Base-by-base conservation (phyloP, 2,113 vertebrate species). In the Diphyllodes magnificus region DNA sequence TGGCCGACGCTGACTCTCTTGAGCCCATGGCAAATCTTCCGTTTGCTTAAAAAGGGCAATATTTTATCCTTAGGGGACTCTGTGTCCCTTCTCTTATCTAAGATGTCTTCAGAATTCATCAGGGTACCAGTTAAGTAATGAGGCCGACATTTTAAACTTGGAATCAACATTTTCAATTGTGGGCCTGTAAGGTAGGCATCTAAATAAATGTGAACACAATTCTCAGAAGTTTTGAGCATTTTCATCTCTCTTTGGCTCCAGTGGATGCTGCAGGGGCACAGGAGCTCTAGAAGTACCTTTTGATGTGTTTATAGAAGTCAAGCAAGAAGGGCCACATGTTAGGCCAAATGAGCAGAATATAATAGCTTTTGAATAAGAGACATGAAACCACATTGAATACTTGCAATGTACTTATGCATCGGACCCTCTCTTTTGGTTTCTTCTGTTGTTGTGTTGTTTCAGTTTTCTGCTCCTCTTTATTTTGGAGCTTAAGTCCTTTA, bases 401-500 rank as follows among this genome's bases (percentile, higher is more conserved):
- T 93, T 91, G 61, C 76, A 92, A 92, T 88, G 90, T 96, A 92
- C 82, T 95, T 95, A 86, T 96, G 88, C 92, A 96, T 96, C 96
- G 94, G 90, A 96, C 57, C 88, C 69, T 94, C 92, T 93, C 92
- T 75, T 95, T 95, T 95, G 81, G 75, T 97, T 96, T 95, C 92
- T 68, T 91, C 88, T 96, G 65, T 95, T 96, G 84, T 96, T 97
- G 51, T 96, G 59, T 96, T 96, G 88, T 96, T 93, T 94, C 86
- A 94, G 60, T 94, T 96, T 96, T 94, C 92, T 93, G 94, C 93
- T 97, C 95, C 82, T 86, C 85, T 84, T 94, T 94, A 82, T 95
- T 96, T 94, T 94, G 95, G 94, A 96, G 96, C 96, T 88, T 90
- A 90, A 93, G 30, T 94, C 93, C 65, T 96, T 96, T 95, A 93